Evolutionary conservation across 1,140 invertebrate genomes (phyloP).

Genomic region (Drosophila chauvacae): DNA sequence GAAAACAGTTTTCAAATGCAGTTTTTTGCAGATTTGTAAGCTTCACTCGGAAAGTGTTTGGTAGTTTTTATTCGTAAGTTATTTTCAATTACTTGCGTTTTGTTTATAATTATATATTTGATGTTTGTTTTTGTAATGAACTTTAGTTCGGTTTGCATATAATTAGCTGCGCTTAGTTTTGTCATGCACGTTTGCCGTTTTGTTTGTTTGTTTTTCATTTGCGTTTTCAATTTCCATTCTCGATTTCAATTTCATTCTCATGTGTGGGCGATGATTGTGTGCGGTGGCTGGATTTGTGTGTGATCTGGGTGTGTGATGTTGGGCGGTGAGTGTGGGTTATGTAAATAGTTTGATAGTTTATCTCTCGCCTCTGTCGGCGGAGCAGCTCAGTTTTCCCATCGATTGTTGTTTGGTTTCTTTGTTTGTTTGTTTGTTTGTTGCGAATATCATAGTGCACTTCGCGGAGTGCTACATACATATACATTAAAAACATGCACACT

Average conservation of each 20-base stretch:
- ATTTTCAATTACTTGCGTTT: conserved; percentile 41
- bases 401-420: conserved; percentile 6
- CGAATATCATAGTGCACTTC: conserved; percentile 68
- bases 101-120: conserved; percentile 46
- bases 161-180: conserved; percentile 74
- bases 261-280: conserved; percentile 8
- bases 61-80: conserved; percentile 36
- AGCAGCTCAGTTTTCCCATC: conserved; percentile 35
- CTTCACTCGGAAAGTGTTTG: conserved; percentile 58
- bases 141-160: conserved; percentile 60
- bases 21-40: conserved; percentile 63
- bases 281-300: conserved; percentile 4
- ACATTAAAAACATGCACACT: conserved; percentile 79
- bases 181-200: conserved; percentile 63
- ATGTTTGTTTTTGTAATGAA: conserved; percentile 58
- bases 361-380: conserved; percentile 28
- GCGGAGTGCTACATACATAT: conserved; percentile 53
- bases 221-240: conserved; percentile 30
- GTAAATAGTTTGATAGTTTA: conserved; percentile 54
- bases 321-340: conserved; percentile 19
- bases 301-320: conserved; percentile 3
- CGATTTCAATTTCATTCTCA: conserved; percentile 15
- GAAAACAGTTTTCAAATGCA: conserved; percentile 71
- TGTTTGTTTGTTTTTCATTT: conserved; percentile 49
- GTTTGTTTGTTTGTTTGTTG: conserved; percentile 36